phyloP scores from a whole-genome alignment of 2,797 vertebrate genomes.

The Sebastes itinus region DNA sequence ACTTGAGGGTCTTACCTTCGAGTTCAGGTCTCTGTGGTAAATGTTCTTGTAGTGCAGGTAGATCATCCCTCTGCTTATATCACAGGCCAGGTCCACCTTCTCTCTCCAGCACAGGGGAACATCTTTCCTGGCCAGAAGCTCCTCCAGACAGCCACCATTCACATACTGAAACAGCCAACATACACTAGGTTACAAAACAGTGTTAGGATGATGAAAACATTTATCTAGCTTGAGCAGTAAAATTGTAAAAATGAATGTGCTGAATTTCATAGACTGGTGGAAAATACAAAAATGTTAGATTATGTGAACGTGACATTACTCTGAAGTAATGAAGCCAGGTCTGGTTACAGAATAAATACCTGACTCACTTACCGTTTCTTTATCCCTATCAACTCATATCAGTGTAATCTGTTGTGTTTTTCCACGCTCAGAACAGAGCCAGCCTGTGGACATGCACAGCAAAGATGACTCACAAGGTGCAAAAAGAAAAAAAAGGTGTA shows the following conservation, averaged over 20 bases:
- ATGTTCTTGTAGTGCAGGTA: slow-evolving; percentile 93
- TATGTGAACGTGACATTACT: neutral
- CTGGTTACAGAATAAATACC: neutral
- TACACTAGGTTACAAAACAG: neutral
- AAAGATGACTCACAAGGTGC: neutral
- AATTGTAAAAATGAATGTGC: neutral
- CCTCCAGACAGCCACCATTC: slow-evolving; percentile 89
- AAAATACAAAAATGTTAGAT: neutral
- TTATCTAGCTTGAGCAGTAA: neutral
- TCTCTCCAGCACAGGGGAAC: slow-evolving; percentile 85
- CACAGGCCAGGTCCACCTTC: slow-evolving; percentile 88
- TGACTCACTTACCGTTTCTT: neutral
- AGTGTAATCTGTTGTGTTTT: neutral
- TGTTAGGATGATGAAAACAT: neutral
- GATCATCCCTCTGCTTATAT: slow-evolving; percentile 90
- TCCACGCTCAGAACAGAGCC: neutral
- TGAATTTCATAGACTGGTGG: neutral
- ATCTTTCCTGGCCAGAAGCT: slow-evolving; percentile 86
- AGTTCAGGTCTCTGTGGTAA: slow-evolving; percentile 92
- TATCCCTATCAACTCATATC: slow-evolving; percentile 6
- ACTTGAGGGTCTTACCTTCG: slow-evolving; percentile 80
- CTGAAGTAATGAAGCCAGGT: neutral
- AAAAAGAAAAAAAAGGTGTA: neutral
- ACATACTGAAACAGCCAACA: slow-evolving; percentile 81
- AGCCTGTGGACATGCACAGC: neutral